These are phyloP conservation scores for Catonia carolina DNA, from an alignment of 2,888 invertebrate genomes.

Conservation along the genomic window DNA sequence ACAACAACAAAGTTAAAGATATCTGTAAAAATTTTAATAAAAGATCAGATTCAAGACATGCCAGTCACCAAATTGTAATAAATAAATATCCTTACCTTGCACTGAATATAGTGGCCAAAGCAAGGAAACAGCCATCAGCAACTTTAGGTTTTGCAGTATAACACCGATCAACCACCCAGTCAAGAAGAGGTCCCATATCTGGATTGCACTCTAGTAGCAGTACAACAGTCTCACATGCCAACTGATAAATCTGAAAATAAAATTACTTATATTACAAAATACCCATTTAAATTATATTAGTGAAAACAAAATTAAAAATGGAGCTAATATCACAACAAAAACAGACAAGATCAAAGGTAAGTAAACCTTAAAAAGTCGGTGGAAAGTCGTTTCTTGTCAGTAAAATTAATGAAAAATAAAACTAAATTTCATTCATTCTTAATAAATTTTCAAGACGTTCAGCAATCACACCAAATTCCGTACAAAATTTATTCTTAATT, in stretches of 20 bases:
- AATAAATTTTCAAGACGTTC: too few relatives aligned
- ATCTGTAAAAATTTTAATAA: neutral
- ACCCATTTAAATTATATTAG: too few relatives aligned
- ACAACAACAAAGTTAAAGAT: neutral
- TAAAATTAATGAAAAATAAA: too few relatives aligned
- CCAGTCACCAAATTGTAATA: too few relatives aligned
- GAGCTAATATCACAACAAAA: too few relatives aligned
- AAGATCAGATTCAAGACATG: too few relatives aligned
- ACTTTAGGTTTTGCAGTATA: conserved; percentile 87
- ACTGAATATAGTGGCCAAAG: conserved; percentile 93
- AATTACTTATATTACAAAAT: neutral
- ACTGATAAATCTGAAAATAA: conserved; percentile 66
- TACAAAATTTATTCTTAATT: too few relatives aligned
- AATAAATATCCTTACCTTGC: conserved; percentile 59
- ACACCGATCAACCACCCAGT: conserved; percentile 97
- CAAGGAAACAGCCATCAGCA: conserved; percentile 94
- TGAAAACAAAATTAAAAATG: neutral
- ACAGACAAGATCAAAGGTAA: too few relatives aligned
- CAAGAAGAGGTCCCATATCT: conserved; percentile 81
- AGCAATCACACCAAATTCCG: too few relatives aligned
- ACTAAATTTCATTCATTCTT: too few relatives aligned
- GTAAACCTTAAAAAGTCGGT: too few relatives aligned
- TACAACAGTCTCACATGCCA: conserved; percentile 91
- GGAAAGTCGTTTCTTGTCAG: too few relatives aligned
- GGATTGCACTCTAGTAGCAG: conserved; percentile 91